Conservation (phyloP, 1,140 invertebrate genomes). For the Rhyacophila brunnea region DNA sequence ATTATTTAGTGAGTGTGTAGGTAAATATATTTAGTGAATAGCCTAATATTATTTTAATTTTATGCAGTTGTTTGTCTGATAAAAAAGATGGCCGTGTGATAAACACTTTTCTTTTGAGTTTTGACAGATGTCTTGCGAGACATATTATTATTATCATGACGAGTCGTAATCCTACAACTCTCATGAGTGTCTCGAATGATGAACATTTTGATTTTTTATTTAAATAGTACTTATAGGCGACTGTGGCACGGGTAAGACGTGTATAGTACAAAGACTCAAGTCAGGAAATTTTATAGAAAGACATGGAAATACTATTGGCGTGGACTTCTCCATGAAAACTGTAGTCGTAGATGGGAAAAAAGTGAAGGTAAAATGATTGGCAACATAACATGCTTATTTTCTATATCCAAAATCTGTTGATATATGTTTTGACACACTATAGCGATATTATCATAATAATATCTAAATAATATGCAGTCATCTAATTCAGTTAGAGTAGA, state of each 20-base stretch:
- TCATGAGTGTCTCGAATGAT: conserved; percentile 53
- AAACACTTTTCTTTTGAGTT: conserved; percentile 17
- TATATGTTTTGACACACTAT: no score
- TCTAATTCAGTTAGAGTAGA: no score
- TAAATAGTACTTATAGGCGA: conserved; percentile 81
- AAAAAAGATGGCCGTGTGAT: conserved; percentile 17
- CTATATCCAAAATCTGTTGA: no score
- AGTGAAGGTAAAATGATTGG: conserved; percentile 72
- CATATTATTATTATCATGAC: conserved; percentile 41
- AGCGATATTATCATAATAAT: no score
- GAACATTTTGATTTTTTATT: conserved; percentile 79
- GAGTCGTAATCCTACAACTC: conserved; percentile 56
- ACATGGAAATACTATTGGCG: conserved; percentile 92
- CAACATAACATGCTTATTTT: no score
- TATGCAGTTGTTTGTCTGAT: background rate
- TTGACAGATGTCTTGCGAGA: conserved; percentile 20
- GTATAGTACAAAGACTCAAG: conserved; percentile 88
- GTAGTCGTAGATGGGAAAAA: conserved; percentile 87
- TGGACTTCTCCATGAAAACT: conserved; percentile 97
- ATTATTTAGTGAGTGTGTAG: no score
- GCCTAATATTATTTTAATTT: background rate
- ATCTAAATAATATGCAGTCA: no score
- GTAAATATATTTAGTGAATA: no score
- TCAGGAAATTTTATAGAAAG: conserved; percentile 90
- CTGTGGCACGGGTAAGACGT: conserved; percentile 82